Conservation (phyloP, 2,113 vertebrate genomes). For the Galemys pyrenaicus region DNA sequence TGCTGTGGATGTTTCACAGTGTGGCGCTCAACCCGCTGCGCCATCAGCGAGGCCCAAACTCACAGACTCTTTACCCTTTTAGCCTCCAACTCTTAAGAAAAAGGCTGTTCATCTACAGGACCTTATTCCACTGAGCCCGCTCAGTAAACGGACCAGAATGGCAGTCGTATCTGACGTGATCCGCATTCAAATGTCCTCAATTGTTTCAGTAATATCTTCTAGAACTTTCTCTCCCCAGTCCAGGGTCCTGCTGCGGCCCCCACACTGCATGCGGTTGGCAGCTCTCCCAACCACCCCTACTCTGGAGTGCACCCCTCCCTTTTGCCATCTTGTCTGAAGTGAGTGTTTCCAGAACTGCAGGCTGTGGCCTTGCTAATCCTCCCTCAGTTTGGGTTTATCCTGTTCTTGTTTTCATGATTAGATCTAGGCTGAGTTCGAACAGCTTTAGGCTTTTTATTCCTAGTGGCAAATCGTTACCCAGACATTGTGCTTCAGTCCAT, state of each 20-base stretch:
- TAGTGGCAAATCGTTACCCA: neutral
- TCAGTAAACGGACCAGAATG: no score
- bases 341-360: neutral
- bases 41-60: no score
- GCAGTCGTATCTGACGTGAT: no score
- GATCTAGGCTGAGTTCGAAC: neutral
- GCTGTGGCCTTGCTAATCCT: neutral
- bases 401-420: neutral
- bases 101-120: neutral
- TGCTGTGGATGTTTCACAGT: no score
- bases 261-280: fast-evolving
- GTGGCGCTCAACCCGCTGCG: no score
- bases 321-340: neutral
- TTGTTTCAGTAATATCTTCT: neutral
- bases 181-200: neutral
- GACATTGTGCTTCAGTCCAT: no score
- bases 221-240: neutral
- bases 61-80: no score
- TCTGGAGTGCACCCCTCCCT: neutral
- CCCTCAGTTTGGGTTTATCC: neutral
- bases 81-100: neutral
- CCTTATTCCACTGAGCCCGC: fast-evolving
- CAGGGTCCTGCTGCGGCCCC: neutral
- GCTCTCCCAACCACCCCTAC: neutral
- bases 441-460: neutral